These are phyloP conservation scores for Cardiocondyla obscurior DNA, from an alignment of 1,140 invertebrate species.

Conservation along the genomic window DNA sequence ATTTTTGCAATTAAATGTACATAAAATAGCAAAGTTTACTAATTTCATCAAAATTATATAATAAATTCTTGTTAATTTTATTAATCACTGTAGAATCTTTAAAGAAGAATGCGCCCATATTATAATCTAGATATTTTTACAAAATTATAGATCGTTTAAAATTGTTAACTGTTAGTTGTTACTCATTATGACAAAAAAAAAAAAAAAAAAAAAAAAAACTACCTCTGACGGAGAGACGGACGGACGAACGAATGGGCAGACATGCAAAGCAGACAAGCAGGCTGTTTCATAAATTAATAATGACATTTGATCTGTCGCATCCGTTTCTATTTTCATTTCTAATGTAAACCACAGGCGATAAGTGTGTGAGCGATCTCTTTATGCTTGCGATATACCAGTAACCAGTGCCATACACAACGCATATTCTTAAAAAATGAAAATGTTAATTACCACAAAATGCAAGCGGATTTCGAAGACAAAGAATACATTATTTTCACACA, in stretches of 20 bases:
- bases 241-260: slow-evolving; percentile 70
- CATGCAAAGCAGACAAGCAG: slow-evolving; percentile 71
- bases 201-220: slow-evolving; percentile 64
- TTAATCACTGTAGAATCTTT: slow-evolving; percentile 1
- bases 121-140: slow-evolving; percentile 11
- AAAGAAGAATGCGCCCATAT: not conserved
- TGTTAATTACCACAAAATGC: not conserved
- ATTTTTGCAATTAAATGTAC: not conserved
- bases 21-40: not conserved
- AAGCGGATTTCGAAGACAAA: not conserved
- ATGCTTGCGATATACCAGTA: slow-evolving; percentile 49
- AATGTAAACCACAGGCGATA: slow-evolving; percentile 28
- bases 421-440: slow-evolving; percentile 24
- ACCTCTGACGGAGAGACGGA: slow-evolving; percentile 73
- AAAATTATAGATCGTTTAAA: not conserved
- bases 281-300: slow-evolving; percentile 59
- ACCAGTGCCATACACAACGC: slow-evolving; percentile 53
- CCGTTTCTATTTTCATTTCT: slow-evolving; percentile 45
- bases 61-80: not conserved
- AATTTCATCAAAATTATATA: not conserved
- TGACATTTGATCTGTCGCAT: slow-evolving; percentile 23
- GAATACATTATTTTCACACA: not conserved
- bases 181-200: slow-evolving; percentile 29
- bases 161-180: slow-evolving; percentile 12
- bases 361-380: slow-evolving; percentile 39